Percentiles rank a stretch among this genome's conserved stretches.
Conservation (phyloP, 2,797 vertebrate species). For the Megalops cyprinoides region DNA sequence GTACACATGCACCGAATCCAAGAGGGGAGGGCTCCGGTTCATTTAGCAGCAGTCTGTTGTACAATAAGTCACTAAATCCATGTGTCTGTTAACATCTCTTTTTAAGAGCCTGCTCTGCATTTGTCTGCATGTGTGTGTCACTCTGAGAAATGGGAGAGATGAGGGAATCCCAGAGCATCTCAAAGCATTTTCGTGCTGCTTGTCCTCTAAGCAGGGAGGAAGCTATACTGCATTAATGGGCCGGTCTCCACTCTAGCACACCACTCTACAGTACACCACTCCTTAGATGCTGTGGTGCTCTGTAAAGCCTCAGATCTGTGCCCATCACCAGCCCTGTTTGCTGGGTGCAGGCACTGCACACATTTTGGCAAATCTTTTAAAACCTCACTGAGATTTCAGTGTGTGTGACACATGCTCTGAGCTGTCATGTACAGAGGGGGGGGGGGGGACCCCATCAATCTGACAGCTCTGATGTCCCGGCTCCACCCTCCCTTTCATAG, state of each 20-base stretch:
- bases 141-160: not conserved
- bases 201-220: no score
- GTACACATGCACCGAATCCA: no score
- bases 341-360: not conserved
- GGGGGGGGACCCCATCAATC: not conserved
- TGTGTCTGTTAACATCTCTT: not conserved
- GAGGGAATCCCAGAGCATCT: not conserved
- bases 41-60: no score
- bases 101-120: not conserved
- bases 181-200: not conserved
- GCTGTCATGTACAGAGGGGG: not conserved
- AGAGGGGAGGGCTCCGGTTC: not conserved
- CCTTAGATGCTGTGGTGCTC: no score
- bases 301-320: no score
- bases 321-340: no score
- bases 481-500: no score
- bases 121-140: not conserved
- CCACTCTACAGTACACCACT: no score
- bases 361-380: not conserved
- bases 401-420: not conserved
- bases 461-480: not conserved
- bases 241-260: no score
- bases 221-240: no score
- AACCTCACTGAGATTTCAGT: not conserved
- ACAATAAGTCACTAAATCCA: not conserved